Percentiles rank a stretch among this genome's conserved stretches.
Evolutionary conservation across 2,113 vertebrate genomes (phyloP).

Genomic region (Irena cyanogastra): DNA sequence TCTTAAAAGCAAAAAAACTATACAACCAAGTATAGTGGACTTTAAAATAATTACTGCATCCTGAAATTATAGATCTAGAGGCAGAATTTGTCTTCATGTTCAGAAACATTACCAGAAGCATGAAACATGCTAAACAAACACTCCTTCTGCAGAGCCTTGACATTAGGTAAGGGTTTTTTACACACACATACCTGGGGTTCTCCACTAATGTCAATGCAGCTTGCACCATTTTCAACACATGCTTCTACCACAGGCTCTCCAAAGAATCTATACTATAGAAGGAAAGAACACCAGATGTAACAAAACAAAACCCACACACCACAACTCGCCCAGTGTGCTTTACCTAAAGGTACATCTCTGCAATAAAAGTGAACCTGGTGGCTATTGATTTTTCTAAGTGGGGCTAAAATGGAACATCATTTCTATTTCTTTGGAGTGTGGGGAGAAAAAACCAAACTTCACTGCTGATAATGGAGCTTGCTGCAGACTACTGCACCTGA

Average conservation of each 20-base stretch:
- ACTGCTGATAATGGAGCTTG: rapidly evolving
- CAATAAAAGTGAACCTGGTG: background rate
- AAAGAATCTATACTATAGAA: slow-evolving; percentile 87
- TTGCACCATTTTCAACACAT: slow-evolving; percentile 91
- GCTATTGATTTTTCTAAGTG: background rate
- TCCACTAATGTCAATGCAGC: slow-evolving; percentile 88
- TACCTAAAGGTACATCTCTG: background rate
- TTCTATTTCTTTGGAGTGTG: background rate
- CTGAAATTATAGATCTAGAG: background rate
- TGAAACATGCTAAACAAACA: background rate
- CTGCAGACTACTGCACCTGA: background rate
- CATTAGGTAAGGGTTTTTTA: background rate
- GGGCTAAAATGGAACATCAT: background rate
- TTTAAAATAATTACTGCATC: background rate
- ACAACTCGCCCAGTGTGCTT: background rate
- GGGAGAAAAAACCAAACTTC: background rate
- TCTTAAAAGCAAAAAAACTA: background rate
- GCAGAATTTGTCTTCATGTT: background rate
- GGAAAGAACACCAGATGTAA: background rate
- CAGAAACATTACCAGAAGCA: background rate
- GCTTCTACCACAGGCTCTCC: slow-evolving; percentile 91
- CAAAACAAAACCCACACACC: background rate
- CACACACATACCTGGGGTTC: slow-evolving; percentile 87
- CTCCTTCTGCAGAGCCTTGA: background rate
- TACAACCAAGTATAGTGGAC: background rate